Evolutionary conservation across 2,888 invertebrate genomes (phyloP).

Genomic region (Orchesella flavescens): DNA sequence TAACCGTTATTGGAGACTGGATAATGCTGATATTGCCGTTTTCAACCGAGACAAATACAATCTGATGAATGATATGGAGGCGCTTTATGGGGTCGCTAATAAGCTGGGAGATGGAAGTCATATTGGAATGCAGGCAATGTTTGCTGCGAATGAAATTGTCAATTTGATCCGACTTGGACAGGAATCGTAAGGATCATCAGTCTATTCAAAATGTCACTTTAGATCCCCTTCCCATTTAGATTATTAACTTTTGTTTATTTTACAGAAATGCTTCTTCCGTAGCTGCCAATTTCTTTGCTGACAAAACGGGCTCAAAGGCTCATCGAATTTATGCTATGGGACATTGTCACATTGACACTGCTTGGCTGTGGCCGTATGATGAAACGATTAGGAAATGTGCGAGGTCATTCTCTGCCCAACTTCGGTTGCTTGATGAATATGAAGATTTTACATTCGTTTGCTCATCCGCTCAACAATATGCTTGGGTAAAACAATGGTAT

Average conservation of each 20-base stretch:
- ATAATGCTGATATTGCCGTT: slow-evolving; percentile 74
- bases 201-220: no score
- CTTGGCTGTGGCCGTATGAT: slow-evolving; percentile 77
- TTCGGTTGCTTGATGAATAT: slow-evolving; percentile 75
- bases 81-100: slow-evolving; percentile 75
- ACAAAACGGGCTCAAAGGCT: slow-evolving; percentile 75
- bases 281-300: slow-evolving; percentile 73
- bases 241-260: not conserved
- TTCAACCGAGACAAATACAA: slow-evolving; percentile 74
- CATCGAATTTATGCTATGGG: slow-evolving; percentile 76
- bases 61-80: slow-evolving; percentile 74
- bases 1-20: slow-evolving; percentile 74
- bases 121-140: slow-evolving; percentile 75
- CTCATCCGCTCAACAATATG: slow-evolving; percentile 77
- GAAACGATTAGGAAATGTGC: slow-evolving; percentile 77
- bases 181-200: slow-evolving; percentile 11
- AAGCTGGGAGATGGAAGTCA: slow-evolving; percentile 73
- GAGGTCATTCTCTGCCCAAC: slow-evolving; percentile 75
- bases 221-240: no score
- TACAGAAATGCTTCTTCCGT: slow-evolving; percentile 72
- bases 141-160: slow-evolving; percentile 76
- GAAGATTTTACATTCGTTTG: slow-evolving; percentile 75
- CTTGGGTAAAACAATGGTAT: slow-evolving; percentile 76
- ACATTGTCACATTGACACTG: slow-evolving; percentile 76
- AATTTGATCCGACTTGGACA: slow-evolving; percentile 73